Conservation (phyloP, 2,888 invertebrate species). For the Machimus atricapillus region DNA sequence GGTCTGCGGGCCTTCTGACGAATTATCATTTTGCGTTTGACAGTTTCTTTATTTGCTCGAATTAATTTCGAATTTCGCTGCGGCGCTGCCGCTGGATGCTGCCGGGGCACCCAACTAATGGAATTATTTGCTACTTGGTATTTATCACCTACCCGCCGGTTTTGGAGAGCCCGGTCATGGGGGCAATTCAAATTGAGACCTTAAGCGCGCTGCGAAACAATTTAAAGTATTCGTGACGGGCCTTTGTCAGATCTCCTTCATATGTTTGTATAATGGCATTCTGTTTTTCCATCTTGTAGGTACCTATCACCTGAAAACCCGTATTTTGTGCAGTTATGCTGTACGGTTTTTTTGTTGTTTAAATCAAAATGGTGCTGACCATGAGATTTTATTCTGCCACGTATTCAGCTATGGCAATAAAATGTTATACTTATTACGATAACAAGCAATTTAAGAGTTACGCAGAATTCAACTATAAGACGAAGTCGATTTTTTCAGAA, state of each 20-base stretch:
- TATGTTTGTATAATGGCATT: neutral
- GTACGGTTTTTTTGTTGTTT: no score
- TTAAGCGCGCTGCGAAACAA: neutral
- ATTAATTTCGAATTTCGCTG: conserved; percentile 43
- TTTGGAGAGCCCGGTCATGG: neutral
- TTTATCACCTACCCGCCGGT: neutral
- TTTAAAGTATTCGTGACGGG: neutral
- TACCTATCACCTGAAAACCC: neutral
- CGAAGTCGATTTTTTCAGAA: no score
- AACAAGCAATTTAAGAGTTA: no score
- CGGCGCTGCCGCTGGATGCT: neutral
- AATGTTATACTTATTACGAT: no score
- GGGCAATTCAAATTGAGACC: neutral
- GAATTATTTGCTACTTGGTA: neutral
- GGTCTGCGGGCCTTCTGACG: conserved; percentile 40
- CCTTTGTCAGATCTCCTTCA: neutral
- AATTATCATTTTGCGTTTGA: conserved; percentile 47
- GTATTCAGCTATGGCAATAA: no score
- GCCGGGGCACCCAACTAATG: neutral
- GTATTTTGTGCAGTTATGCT: no score
- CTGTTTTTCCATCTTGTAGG: neutral
- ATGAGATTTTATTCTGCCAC: no score
- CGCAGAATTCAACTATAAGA: no score
- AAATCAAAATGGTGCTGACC: no score
- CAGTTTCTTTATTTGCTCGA: conserved; percentile 47